These are phyloP conservation scores for Cylloceria caligata DNA, from an alignment of 2,888 invertebrate genomes.

Conservation along the genomic window DNA sequence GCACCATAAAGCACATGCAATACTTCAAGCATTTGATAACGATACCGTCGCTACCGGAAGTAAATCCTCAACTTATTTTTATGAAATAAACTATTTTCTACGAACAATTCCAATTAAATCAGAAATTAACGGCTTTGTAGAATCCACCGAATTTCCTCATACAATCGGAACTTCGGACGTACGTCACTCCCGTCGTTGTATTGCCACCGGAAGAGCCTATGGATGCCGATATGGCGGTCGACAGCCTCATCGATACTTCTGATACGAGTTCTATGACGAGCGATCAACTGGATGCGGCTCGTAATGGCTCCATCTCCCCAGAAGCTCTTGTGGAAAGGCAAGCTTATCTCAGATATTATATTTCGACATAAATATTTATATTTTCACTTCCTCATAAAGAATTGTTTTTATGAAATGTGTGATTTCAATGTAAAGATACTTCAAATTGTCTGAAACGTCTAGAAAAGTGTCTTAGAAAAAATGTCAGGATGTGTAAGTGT, in stretches of 20 bases:
- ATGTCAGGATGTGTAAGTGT: no score
- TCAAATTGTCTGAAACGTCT: no score
- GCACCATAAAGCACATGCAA: conserved; percentile 96
- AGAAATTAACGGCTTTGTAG: no score
- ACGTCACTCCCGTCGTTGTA: conserved; percentile 96
- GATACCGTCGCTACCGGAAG: conserved; percentile 96
- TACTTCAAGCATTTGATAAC: conserved; percentile 98
- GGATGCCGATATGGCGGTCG: conserved; percentile 85
- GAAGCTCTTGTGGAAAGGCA: conserved; percentile 85
- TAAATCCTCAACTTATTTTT: no score
- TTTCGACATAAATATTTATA: not conserved
- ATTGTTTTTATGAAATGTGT: no score
- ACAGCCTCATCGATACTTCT: conserved; percentile 89
- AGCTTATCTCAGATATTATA: conserved; percentile 42
- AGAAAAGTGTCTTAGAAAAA: no score
- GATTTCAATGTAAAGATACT: no score
- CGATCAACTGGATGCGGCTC: conserved; percentile 79
- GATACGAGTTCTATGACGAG: conserved; percentile 86
- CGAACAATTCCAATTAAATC: no score
- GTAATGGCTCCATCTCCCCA: conserved; percentile 85
- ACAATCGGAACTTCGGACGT: conserved; percentile 96
- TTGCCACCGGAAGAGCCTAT: conserved; percentile 89
- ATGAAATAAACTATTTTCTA: no score
- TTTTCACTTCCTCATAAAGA: no score
- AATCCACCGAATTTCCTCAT: conserved; percentile 97